Evolutionary conservation across 2,113 vertebrate genomes (phyloP).

Genomic region (Microcebus jonahi): DNA sequence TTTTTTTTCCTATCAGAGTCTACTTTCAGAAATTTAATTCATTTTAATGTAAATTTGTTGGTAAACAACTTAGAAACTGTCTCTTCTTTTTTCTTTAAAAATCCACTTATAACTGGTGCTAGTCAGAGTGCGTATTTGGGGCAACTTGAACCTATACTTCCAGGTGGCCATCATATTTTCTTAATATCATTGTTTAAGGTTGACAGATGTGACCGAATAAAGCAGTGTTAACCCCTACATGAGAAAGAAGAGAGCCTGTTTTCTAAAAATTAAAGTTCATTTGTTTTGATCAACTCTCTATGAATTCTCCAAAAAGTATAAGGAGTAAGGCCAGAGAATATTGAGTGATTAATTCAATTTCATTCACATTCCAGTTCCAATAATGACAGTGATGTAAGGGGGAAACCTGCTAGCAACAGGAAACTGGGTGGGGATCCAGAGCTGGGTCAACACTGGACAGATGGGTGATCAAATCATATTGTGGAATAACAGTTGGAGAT

Average conservation of each 20-base stretch:
- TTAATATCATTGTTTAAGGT: not conserved
- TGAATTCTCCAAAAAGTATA: not conserved
- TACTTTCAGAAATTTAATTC: too few relatives aligned
- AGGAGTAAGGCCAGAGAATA: not conserved
- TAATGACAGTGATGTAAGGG: not conserved
- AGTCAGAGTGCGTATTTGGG: too few relatives aligned
- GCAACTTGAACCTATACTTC: too few relatives aligned
- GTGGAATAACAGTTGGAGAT: not conserved
- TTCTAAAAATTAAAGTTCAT: not conserved
- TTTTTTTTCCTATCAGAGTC: too few relatives aligned
- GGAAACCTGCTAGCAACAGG: not conserved
- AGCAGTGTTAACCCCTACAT: not conserved
- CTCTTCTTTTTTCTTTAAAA: too few relatives aligned
- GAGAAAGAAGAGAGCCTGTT: not conserved
- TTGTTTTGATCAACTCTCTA: not conserved
- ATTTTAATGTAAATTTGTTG: too few relatives aligned
- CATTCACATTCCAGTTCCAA: not conserved
- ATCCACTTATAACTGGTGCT: too few relatives aligned
- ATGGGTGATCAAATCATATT: not conserved
- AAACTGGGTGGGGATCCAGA: not conserved
- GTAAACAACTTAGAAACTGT: too few relatives aligned
- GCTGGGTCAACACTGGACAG: not conserved
- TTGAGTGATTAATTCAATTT: not conserved
- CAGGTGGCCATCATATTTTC: not conserved
- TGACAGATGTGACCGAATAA: not conserved